A percentile compares a stretch with the other conserved stretches of the same genome.
Evolutionary conservation across 2,797 vertebrate species (phyloP).

Genomic region (Gadopsis bispinosus): DNA sequence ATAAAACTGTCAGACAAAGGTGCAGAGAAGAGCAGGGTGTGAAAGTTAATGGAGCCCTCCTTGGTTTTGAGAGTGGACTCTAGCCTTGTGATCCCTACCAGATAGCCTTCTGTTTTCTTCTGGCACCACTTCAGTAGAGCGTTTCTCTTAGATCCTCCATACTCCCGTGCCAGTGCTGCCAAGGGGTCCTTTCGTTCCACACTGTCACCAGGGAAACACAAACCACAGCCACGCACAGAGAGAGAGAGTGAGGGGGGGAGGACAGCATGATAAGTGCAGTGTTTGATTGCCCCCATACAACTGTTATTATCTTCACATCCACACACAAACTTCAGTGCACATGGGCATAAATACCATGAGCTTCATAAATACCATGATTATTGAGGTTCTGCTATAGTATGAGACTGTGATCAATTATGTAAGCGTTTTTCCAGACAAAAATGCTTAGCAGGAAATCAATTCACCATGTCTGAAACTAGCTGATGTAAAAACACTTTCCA

Average conservation of each 20-base stretch:
- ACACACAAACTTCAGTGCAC: conserved; percentile 9
- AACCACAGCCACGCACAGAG: conserved; percentile 50
- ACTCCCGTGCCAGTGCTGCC: conserved; percentile 94
- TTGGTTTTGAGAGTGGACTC: conserved; percentile 60
- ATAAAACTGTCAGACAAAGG: conserved; percentile 26
- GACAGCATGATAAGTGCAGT: background rate
- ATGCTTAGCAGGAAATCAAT: background rate
- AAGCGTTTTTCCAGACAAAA: background rate
- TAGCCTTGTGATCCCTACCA: conserved; percentile 86
- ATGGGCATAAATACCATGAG: background rate
- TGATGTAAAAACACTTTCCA: conserved; percentile 15
- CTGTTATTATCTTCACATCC: background rate
- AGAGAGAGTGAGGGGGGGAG: conserved; percentile 20
- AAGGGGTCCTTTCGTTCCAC: conserved; percentile 98
- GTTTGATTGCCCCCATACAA: background rate
- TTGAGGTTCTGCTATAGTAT: background rate
- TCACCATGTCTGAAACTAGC: background rate
- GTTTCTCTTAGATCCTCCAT: conserved; percentile 97
- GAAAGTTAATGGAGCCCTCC: conserved; percentile 43
- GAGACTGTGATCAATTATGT: conserved; percentile 1
- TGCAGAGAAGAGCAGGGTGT: conserved; percentile 40
- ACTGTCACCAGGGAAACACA: conserved; percentile 84
- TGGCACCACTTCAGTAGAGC: conserved; percentile 99
- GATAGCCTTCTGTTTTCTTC: conserved; percentile 98
- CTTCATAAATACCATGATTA: conserved; percentile 1